Conservation (phyloP, 2,797 vertebrate genomes). For the Hippopotamyrus pictus region DNA sequence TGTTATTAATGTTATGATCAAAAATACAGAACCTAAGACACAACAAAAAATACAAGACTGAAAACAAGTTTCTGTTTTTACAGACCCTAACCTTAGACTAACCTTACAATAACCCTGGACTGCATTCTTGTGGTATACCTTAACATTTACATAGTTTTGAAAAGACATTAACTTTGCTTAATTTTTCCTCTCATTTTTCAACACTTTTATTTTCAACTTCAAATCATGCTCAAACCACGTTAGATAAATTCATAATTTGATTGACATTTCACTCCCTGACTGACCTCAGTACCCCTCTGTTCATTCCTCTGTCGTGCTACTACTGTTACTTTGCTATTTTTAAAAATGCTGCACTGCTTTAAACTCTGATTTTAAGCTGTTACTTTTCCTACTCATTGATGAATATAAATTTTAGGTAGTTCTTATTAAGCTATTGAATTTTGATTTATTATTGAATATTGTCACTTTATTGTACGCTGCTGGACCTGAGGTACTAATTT, state of each 20-base stretch:
- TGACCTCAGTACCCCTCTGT: too few species aligned
- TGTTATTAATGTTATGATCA: background rate
- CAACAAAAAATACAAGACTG: background rate
- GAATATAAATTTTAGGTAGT: too few species aligned
- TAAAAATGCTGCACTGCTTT: too few species aligned
- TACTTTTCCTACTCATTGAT: too few species aligned
- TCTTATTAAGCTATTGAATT: too few species aligned
- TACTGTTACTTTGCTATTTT: too few species aligned
- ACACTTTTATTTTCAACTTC: background rate
- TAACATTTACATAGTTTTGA: background rate
- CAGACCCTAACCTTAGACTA: background rate
- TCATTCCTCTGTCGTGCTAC: too few species aligned
- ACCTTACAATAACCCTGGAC: background rate
- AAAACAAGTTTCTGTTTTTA: background rate
- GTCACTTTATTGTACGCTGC: too few species aligned
- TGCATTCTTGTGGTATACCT: background rate
- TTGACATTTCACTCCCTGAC: background rate
- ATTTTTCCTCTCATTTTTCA: background rate
- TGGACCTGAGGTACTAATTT: background rate
- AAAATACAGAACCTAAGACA: background rate
- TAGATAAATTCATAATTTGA: background rate
- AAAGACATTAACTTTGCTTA: background rate
- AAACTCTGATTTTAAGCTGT: too few species aligned
- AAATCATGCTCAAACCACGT: background rate
- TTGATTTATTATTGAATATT: too few species aligned